phyloP scores from a whole-genome alignment of 2,113 vertebrate genomes.

The Ciconia maguari region DNA sequence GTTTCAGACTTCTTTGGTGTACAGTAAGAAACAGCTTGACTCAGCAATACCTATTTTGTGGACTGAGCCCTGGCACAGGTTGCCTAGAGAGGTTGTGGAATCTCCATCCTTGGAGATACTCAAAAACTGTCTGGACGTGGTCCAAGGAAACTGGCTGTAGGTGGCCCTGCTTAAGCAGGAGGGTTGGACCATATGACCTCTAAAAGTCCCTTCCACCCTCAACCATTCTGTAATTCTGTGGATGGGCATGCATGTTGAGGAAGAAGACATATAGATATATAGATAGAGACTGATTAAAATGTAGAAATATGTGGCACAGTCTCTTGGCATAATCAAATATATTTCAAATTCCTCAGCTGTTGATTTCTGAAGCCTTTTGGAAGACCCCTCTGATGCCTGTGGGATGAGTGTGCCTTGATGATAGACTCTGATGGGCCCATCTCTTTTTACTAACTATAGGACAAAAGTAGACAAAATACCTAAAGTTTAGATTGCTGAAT shows the following conservation, averaged over 20 bases:
- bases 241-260: accelerated
- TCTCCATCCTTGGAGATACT: background rate
- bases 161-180: background rate
- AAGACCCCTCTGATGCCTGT: background rate
- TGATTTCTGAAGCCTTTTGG: background rate
- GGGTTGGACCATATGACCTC: background rate
- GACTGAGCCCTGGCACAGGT: background rate
- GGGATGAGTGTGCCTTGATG: background rate
- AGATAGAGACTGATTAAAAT: background rate
- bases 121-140: accelerated
- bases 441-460: background rate
- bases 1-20: background rate
- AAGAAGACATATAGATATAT: background rate
- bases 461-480: background rate
- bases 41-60: background rate
- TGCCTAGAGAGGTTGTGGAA: background rate
- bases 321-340: background rate
- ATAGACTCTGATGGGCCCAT: background rate
- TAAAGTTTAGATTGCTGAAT: background rate
- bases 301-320: background rate
- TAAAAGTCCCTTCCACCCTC: background rate
- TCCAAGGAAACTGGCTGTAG: background rate
- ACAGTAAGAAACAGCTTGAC: background rate
- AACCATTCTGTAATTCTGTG: background rate
- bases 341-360: background rate